Base-by-base conservation (phyloP, 2,113 vertebrate species). In the Cryptomyrus ogoouensis region DNA sequence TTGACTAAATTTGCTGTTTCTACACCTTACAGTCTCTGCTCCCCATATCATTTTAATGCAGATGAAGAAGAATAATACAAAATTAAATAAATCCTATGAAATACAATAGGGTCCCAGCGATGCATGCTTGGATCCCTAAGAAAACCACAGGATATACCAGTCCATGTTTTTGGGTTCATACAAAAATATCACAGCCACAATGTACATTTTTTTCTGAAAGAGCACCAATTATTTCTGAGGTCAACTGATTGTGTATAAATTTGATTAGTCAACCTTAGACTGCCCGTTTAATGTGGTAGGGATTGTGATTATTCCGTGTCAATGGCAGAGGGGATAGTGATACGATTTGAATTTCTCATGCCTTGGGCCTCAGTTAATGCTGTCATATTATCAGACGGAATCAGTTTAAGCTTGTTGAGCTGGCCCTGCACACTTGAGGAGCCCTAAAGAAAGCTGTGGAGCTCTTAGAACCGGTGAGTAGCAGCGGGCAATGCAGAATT, bases 321-420 rank as follows among this genome's bases (percentile, higher is more conserved):
- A 74, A 87, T 89, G 83, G 44, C 83, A 44, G 56, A 77, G 90
- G 13, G 35, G 80, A 52, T 70, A 39, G 80, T 86, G 88, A 89
- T 91, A 91, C 88, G 42, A 86, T 89, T 89, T 91, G 80, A 89
- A 91, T 91, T 89, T 53, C 70, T 19, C 90, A 89, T 70, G 88
- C 80, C 90, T 89, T 89, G 88, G 44, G 90, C 90, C 77, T 39
- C 90, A 49, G 90, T 47, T 89, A 91, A 91, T 89, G 88, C 80
- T 87, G 56, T 89, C 88, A 89, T 86, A 89, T 91, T 87, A 91
- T 91, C 80, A 85, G 85, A 70, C 31, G 47, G 80, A 91, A 89
- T 89, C 77, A 52, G 90, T 91, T 89, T 89, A 89, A 89, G 88
- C 90, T 89, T 86, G 90, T 89, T 31, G 88, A 83, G 86, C 49